Evolutionary conservation across 2,888 invertebrate genomes (phyloP).

Genomic region (Ormyrus labotus): DNA sequence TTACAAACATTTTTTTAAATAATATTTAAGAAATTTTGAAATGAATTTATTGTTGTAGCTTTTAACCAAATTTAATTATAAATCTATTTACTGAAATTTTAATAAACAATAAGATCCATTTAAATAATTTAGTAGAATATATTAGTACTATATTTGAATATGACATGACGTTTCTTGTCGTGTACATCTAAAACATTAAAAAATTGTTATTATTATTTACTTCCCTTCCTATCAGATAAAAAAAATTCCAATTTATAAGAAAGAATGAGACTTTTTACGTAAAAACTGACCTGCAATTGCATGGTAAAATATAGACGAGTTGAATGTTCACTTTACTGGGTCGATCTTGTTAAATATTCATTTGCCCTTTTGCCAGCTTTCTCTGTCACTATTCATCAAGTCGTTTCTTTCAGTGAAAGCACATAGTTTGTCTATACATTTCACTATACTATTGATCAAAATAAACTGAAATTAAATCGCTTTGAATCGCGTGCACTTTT

Average conservation of each 20-base stretch:
- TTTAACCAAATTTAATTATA: too few relatives aligned
- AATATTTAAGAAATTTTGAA: too few relatives aligned
- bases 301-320: background rate
- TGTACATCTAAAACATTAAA: too few relatives aligned
- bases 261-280: conserved; percentile 29
- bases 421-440: background rate
- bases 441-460: background rate
- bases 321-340: background rate
- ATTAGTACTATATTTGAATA: too few relatives aligned
- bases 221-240: background rate
- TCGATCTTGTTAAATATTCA: conserved; percentile 22
- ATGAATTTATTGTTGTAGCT: too few relatives aligned
- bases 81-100: too few relatives aligned
- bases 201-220: too few relatives aligned
- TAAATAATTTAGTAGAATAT: too few relatives aligned
- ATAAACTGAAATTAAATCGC: background rate
- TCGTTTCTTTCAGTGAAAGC: background rate
- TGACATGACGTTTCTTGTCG: too few relatives aligned
- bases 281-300: background rate
- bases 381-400: conserved; percentile 3
- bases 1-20: too few relatives aligned
- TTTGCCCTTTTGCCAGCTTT: background rate
- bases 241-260: conserved; percentile 9
- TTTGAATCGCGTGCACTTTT: background rate
- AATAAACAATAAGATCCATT: too few relatives aligned